Conservation (phyloP, 2,113 vertebrate genomes). For the Corydoras maculifer region DNA sequence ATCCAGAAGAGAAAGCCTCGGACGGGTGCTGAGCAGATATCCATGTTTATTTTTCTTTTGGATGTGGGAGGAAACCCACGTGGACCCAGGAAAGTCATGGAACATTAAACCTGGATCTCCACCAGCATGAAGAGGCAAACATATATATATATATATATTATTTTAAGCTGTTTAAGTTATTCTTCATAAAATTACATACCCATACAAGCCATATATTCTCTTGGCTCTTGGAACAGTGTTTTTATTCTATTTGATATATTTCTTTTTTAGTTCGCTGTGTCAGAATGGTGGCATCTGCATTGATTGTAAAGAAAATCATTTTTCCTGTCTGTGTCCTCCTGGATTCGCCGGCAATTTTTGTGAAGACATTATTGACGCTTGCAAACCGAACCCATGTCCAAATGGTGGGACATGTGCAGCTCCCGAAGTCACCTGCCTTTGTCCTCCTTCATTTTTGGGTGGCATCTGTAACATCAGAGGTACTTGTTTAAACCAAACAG, state of each 20-base stretch:
- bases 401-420: constrained; percentile 79
- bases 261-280: constrained; percentile 77
- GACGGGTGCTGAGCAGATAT: no score
- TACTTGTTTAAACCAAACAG: constrained; percentile 63
- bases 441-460: constrained; percentile 72
- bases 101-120: no score
- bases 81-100: no score
- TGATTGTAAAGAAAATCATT: constrained; percentile 61
- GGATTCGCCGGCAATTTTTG: constrained; percentile 85
- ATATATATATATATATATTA: no score
- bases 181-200: no score
- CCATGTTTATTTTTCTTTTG: no score
- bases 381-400: constrained; percentile 77
- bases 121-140: no score
- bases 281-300: constrained; percentile 83
- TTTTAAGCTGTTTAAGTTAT: no score
- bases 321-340: constrained; percentile 77
- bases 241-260: constrained; percentile 1
- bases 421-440: constrained; percentile 70
- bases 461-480: constrained; percentile 73
- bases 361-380: constrained; percentile 73
- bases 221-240: no score
- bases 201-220: no score
- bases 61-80: no score
- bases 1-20: no score